Evolutionary conservation across 2,797 vertebrate species (phyloP).

Genomic region (Oreochromis grahami): DNA sequence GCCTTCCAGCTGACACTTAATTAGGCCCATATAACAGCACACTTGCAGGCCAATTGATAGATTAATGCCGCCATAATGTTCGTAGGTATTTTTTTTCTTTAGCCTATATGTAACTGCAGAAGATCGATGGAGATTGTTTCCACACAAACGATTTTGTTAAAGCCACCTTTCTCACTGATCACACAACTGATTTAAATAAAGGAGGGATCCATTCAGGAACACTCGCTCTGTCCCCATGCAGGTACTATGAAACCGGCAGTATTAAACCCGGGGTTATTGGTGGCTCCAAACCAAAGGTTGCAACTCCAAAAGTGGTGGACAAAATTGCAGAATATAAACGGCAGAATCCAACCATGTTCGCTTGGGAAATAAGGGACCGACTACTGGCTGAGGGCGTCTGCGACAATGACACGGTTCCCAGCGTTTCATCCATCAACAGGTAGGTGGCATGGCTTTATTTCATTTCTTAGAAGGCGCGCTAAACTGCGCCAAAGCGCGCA

Average conservation of each 20-base stretch:
- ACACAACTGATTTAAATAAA: slow-evolving; percentile 19
- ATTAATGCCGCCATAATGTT: slow-evolving; percentile 31
- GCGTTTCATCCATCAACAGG: slow-evolving; percentile 99
- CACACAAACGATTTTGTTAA: slow-evolving; percentile 16
- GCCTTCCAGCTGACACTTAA: slow-evolving; percentile 57
- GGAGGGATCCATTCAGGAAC: slow-evolving; percentile 51
- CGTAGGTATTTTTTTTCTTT: slow-evolving; percentile 2
- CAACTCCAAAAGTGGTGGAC: slow-evolving; percentile 98
- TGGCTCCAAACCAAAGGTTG: slow-evolving; percentile 97
- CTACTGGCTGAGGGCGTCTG: slow-evolving; percentile 94
- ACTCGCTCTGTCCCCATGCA: slow-evolving; percentile 63
- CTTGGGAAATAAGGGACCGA: slow-evolving; percentile 97
- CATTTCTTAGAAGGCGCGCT: neutral
- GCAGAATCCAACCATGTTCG: slow-evolving; percentile 98
- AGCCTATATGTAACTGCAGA: slow-evolving; percentile 12
- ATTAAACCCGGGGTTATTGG: slow-evolving; percentile 99
- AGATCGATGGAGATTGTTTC: slow-evolving; percentile 33
- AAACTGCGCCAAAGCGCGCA: neutral
- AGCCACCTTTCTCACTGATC: slow-evolving; percentile 29
- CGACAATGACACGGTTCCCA: slow-evolving; percentile 97
- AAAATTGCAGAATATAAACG: slow-evolving; percentile 98
- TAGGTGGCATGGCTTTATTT: slow-evolving; percentile 60
- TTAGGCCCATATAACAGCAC: slow-evolving; percentile 37
- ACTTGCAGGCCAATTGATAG: slow-evolving; percentile 25
- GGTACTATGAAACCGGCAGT: slow-evolving; percentile 99